phyloP scores from a whole-genome alignment of 2,888 invertebrate genomes.

The Sinhomidia bicolor region DNA sequence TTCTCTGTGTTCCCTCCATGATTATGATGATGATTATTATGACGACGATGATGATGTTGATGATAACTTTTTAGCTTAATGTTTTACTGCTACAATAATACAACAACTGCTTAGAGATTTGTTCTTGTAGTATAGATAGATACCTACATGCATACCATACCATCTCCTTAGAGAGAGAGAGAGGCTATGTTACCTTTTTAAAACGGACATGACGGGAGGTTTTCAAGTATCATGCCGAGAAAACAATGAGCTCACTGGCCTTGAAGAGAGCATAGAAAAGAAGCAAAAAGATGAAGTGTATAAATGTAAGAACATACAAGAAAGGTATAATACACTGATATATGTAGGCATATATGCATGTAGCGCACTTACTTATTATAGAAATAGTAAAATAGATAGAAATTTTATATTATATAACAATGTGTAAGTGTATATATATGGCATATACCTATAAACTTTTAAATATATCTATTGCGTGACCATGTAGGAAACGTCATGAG shows the following conservation, averaged over 20 bases:
- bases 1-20: neutral
- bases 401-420: too few species aligned
- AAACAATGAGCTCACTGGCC: slow-evolving; percentile 80
- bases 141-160: neutral
- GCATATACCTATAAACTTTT: neutral
- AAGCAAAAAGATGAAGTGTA: slow-evolving; percentile 2
- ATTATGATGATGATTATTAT: neutral
- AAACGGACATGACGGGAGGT: slow-evolving; percentile 73
- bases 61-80: slow-evolving; percentile 35
- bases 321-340: neutral
- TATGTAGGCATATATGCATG: neutral
- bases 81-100: neutral
- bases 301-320: slow-evolving; percentile 5
- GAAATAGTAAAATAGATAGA: too few species aligned
- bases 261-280: slow-evolving; percentile 72
- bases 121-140: neutral
- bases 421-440: too few species aligned
- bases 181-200: slow-evolving; percentile 48
- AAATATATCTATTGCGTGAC: slow-evolving; percentile 7
- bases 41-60: neutral
- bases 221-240: slow-evolving; percentile 79
- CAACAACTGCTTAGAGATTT: neutral
- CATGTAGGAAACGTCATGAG: slow-evolving; percentile 55
- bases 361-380: neutral
- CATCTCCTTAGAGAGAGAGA: too few species aligned